Percentiles rank a stretch among this genome's conserved stretches.
These are phyloP conservation scores for Cliona cf. orientalis DNA, from an alignment of 37 sponge, comb jelly and placozoan species.

Conservation along the genomic window DNA sequence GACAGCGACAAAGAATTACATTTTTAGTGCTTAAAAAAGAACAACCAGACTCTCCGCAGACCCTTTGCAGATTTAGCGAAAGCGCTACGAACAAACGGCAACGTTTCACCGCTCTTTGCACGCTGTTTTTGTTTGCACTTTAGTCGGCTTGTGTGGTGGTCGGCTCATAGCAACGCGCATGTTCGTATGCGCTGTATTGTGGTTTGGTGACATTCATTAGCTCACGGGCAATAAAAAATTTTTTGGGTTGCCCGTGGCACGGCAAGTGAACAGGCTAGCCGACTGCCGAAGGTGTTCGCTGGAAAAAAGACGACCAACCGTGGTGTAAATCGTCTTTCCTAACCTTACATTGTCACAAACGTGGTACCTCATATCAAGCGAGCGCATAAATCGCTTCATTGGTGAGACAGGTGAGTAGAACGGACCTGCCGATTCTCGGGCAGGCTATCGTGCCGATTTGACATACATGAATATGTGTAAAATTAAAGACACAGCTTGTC, in stretches of 20 bases:
- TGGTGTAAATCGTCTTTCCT: constrained; percentile 9
- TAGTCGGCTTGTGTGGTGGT: too few species aligned
- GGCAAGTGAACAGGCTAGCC: neutral
- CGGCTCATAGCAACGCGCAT: too few species aligned
- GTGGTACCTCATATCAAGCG: neutral
- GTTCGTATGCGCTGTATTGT: neutral
- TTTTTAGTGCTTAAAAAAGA: too few species aligned
- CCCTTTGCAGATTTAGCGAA: too few species aligned
- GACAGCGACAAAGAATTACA: too few species aligned
- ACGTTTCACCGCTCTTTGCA: too few species aligned
- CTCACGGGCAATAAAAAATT: constrained; percentile 2
- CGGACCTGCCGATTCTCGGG: neutral
- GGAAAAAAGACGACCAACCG: neutral
- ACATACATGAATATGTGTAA: neutral
- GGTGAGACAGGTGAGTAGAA: constrained; percentile 15
- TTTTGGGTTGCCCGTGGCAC: constrained; percentile 26
- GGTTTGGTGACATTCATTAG: constrained; percentile 24
- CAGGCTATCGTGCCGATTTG: neutral
- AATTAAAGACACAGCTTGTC: too few species aligned
- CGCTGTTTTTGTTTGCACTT: too few species aligned
- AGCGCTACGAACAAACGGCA: too few species aligned
- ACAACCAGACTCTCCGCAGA: too few species aligned
- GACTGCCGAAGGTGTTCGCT: neutral
- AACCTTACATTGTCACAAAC: constrained; percentile 28
- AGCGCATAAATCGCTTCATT: neutral